phyloP scores from a whole-genome alignment of 2,888 invertebrate species.

The Xestia c-nigrum region DNA sequence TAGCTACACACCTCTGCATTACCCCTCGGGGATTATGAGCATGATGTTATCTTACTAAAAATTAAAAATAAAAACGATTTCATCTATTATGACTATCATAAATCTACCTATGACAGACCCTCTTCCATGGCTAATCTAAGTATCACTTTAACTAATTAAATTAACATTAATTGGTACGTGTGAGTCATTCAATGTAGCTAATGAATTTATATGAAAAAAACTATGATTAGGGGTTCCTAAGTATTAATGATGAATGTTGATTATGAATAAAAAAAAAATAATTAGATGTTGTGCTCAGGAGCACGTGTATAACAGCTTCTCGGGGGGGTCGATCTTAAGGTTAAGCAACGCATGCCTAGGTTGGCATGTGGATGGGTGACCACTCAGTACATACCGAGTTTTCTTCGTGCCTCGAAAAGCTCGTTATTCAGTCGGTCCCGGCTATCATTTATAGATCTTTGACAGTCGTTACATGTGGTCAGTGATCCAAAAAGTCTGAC shows the following conservation, averaged over 20 bases:
- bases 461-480: no score
- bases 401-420: no score
- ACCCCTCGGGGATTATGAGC: background rate
- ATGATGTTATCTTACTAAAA: background rate
- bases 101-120: slow-evolving; percentile 35
- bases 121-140: slow-evolving; percentile 14
- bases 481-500: no score
- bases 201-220: slow-evolving; percentile 28
- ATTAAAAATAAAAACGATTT: background rate
- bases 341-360: no score
- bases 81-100: slow-evolving; percentile 13
- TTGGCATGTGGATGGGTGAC: no score
- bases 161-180: slow-evolving; percentile 23
- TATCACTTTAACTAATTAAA: slow-evolving; percentile 47
- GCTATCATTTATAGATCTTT: no score
- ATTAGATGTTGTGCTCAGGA: background rate
- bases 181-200: slow-evolving; percentile 15
- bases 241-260: background rate
- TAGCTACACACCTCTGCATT: background rate
- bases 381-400: no score
- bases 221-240: slow-evolving; percentile 1
- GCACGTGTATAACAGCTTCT: no score
- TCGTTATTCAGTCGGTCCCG: no score
- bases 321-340: no score
- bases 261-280: no score